Conservation (phyloP, 2,888 invertebrate genomes). For the Drosophila kokeensis region DNA sequence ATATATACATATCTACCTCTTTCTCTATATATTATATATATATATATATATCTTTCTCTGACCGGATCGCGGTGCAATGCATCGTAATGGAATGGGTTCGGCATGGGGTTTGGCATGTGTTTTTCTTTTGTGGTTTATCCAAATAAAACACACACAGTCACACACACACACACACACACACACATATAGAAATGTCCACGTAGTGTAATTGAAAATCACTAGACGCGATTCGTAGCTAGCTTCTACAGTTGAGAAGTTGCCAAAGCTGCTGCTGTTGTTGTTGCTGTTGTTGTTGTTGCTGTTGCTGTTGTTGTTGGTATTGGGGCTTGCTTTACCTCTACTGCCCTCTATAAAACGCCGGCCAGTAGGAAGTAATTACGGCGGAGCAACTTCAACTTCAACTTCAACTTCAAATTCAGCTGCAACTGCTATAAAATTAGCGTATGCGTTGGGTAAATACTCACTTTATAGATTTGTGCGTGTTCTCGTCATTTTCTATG, state of each 20-base stretch:
- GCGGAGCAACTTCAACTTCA: conserved; percentile 17
- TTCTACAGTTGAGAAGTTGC: neutral
- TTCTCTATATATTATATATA: neutral
- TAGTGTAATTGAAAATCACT: conserved; percentile 40
- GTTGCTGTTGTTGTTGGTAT: neutral
- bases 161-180: conserved; percentile 1
- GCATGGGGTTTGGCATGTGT: conserved; percentile 22
- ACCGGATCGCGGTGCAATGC: conserved; percentile 16
- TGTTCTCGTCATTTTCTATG: conserved; percentile 23
- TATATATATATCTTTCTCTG: neutral
- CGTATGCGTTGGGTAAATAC: conserved; percentile 61
- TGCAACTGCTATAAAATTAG: conserved; percentile 45
- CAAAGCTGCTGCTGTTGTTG: neutral
- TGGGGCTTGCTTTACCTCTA: conserved; percentile 19
- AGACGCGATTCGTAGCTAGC: neutral
- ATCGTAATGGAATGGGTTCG: conserved; percentile 9
- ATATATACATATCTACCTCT: conserved; percentile 12
- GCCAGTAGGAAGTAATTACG: conserved; percentile 54
- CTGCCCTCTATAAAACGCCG: conserved; percentile 38
- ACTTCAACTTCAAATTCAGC: conserved; percentile 12
- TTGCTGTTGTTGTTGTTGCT: too few relatives aligned
- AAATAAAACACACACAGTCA: conserved; percentile 33
- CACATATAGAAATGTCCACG: neutral
- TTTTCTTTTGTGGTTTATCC: conserved; percentile 18
- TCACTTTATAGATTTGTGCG: conserved; percentile 59